Evolutionary conservation across 2,888 invertebrate genomes (phyloP).

Genomic region (Allolobophora icterica): DNA sequence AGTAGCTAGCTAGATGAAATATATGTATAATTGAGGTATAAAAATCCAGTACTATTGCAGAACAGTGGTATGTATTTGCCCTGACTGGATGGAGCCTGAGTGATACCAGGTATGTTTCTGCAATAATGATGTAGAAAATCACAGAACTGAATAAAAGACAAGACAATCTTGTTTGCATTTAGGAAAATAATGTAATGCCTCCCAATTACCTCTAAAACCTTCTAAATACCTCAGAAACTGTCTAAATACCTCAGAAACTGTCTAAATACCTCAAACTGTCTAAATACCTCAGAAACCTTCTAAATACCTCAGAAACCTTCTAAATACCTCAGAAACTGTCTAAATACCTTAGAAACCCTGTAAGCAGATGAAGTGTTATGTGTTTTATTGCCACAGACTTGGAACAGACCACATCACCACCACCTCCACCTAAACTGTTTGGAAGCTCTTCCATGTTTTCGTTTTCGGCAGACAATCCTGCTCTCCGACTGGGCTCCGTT

Average conservation of each 20-base stretch:
- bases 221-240: background rate
- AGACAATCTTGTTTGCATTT: background rate
- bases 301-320: background rate
- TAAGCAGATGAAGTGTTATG: background rate
- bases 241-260: background rate
- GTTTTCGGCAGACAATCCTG: background rate
- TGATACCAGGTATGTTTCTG: background rate
- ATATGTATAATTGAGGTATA: no score
- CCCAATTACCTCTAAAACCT: background rate
- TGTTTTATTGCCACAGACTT: slow-evolving; percentile 9
- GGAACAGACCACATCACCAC: background rate
- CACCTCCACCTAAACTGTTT: slow-evolving; percentile 24
- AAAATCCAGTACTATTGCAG: no score
- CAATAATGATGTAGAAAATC: background rate
- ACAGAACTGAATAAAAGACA: background rate
- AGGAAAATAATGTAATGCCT: background rate
- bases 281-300: background rate
- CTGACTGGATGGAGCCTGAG: no score
- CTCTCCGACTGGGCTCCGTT: background rate
- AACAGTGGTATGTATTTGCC: background rate
- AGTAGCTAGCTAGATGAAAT: no score
- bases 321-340: no score
- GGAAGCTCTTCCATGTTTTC: slow-evolving; percentile 21
- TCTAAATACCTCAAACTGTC: no score
- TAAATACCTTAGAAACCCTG: background rate